phyloP scores from a whole-genome alignment of 2,888 invertebrate species.

The Pseudococcus jackbeardsleyi region DNA sequence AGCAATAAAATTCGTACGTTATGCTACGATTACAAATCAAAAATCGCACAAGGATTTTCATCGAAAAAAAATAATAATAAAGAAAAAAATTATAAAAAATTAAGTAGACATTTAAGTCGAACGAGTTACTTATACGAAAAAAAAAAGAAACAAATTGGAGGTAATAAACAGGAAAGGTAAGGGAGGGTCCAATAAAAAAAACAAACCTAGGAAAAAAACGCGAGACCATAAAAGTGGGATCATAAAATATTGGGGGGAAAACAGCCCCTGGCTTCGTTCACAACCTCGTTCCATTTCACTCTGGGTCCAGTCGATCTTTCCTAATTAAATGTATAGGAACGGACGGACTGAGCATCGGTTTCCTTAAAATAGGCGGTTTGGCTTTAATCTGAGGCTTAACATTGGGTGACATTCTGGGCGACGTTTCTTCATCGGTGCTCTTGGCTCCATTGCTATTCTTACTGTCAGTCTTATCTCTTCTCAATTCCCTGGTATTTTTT shows the following conservation, averaged over 20 bases:
- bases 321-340: constrained; percentile 43
- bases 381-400: constrained; percentile 82
- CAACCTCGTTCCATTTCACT: not conserved
- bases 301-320: constrained; percentile 51
- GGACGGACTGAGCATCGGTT: constrained; percentile 73
- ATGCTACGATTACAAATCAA: not conserved
- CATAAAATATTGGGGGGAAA: not conserved
- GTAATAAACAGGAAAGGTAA: not conserved
- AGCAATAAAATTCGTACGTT: not conserved
- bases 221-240: not conserved
- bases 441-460: constrained; percentile 25
- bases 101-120: not conserved
- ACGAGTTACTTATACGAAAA: not conserved
- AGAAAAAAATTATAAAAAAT: not conserved
- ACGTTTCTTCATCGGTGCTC: constrained; percentile 59
- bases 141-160: not conserved
- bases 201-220: not conserved
- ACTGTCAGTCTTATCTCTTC: constrained; percentile 60
- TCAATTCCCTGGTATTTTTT: constrained; percentile 74
- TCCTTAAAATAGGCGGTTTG: constrained; percentile 85
- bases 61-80: not conserved
- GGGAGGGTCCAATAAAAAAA: not conserved
- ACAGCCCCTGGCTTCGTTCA: not conserved
- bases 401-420: constrained; percentile 71
- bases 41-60: not conserved